These are phyloP conservation scores for Lophotriccus pileatus DNA, from an alignment of 2,797 vertebrate genomes.

Conservation along the genomic window DNA sequence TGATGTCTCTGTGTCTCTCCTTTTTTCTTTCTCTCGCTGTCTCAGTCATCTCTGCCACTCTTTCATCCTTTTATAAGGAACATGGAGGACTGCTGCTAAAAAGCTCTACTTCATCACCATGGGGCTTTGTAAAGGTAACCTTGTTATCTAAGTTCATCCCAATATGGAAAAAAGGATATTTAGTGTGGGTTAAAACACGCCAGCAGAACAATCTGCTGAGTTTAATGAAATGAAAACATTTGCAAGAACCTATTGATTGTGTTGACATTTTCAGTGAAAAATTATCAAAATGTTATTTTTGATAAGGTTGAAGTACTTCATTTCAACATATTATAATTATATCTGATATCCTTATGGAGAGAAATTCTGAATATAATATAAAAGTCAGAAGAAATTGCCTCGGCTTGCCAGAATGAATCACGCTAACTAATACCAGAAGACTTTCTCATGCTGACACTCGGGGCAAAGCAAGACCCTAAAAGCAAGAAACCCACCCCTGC, in stretches of 20 bases:
- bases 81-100: background rate
- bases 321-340: constrained; percentile 53
- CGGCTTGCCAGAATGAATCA: background rate
- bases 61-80: background rate
- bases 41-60: background rate
- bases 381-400: constrained; percentile 24
- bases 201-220: constrained; percentile 55
- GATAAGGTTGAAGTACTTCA: constrained; percentile 64
- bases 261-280: constrained; percentile 64
- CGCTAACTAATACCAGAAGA: background rate
- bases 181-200: constrained; percentile 4
- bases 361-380: background rate
- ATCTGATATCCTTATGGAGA: constrained; percentile 42
- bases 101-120: background rate
- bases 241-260: constrained; percentile 65
- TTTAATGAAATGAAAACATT: constrained; percentile 64
- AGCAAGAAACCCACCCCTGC: background rate
- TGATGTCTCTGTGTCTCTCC: background rate
- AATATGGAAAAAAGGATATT: constrained; percentile 29
- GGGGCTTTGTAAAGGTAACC: constrained; percentile 10
- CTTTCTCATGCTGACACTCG: background rate
- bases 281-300: constrained; percentile 67
- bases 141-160: constrained; percentile 41
- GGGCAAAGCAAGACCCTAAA: background rate
- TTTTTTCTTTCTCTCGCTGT: background rate